Evolutionary conservation across 1,140 invertebrate genomes (phyloP).

Genomic region (Drosophila teissieri): DNA sequence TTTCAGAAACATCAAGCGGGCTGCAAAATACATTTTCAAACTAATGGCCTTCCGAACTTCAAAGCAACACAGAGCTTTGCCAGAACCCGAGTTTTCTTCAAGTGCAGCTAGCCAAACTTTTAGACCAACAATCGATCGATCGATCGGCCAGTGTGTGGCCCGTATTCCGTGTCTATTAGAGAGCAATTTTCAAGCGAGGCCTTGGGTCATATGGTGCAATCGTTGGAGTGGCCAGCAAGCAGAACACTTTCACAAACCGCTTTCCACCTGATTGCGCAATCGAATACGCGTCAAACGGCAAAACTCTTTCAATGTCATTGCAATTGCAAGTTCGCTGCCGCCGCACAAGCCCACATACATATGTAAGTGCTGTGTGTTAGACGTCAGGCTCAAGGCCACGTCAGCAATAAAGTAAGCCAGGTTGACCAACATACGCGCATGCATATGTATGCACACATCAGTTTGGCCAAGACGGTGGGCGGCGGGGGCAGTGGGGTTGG

Average conservation of each 20-base stretch:
- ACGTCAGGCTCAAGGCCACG: slow-evolving; percentile 59
- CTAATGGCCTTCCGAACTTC: no score
- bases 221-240: slow-evolving; percentile 16
- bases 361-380: not conserved
- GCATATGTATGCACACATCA: slow-evolving; percentile 20
- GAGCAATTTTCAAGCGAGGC: slow-evolving; percentile 38
- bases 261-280: slow-evolving; percentile 61
- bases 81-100: not conserved
- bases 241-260: slow-evolving; percentile 17
- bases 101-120: slow-evolving; percentile 7
- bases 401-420: slow-evolving; percentile 32
- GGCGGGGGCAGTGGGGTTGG: not conserved
- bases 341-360: slow-evolving; percentile 10
- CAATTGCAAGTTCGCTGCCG: slow-evolving; percentile 54
- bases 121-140: slow-evolving; percentile 36
- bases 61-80: no score
- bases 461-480: slow-evolving; percentile 13
- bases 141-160: slow-evolving; percentile 32
- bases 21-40: no score
- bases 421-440: slow-evolving; percentile 61
- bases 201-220: slow-evolving; percentile 56
- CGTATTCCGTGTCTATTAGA: slow-evolving; percentile 39
- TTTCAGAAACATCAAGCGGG: no score
- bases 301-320: slow-evolving; percentile 75
- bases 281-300: slow-evolving; percentile 48